Evolutionary conservation across 2,797 vertebrate species (phyloP).

Genomic region (Phoeniculus purpureus): DNA sequence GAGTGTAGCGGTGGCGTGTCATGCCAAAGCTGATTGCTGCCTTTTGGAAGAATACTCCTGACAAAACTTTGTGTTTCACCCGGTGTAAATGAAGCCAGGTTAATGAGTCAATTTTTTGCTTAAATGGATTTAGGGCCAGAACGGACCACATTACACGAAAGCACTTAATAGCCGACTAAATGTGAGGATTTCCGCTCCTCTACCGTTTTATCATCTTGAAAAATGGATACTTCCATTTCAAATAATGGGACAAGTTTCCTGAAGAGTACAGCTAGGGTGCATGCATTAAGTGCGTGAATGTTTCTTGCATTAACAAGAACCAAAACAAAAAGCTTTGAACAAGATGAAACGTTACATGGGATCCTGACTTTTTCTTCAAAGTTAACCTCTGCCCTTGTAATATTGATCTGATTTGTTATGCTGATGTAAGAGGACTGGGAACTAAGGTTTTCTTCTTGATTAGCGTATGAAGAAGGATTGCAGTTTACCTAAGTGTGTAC

Average conservation of each 20-base stretch:
- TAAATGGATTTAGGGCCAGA: conserved; percentile 79
- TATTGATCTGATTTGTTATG: not conserved
- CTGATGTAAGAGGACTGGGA: not conserved
- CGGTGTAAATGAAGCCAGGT: not conserved
- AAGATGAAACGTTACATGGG: not conserved
- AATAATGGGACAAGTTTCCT: not conserved
- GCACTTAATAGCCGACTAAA: conserved; percentile 76
- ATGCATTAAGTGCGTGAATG: not conserved
- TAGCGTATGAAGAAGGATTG: not conserved
- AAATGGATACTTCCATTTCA: not conserved
- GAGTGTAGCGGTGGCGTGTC: not conserved
- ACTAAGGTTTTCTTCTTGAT: conserved; percentile 1
- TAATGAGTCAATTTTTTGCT: conserved; percentile 80
- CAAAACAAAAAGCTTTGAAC: not conserved
- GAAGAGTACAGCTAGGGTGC: not conserved
- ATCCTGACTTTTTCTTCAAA: not conserved
- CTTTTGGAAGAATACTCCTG: conserved; percentile 1
- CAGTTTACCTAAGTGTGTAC: not conserved
- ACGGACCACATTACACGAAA: conserved; percentile 75
- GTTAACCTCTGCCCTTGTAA: not conserved
- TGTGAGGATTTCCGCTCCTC: conserved; percentile 65
- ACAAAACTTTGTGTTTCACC: not conserved
- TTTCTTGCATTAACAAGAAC: conserved; percentile 4
- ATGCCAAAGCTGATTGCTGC: not conserved
- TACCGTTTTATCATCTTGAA: conserved; percentile 26